Percentiles rank a stretch among this genome's conserved stretches.
Evolutionary conservation across 2,797 vertebrate species (phyloP).

Genomic region (Bucorvus abyssinicus): DNA sequence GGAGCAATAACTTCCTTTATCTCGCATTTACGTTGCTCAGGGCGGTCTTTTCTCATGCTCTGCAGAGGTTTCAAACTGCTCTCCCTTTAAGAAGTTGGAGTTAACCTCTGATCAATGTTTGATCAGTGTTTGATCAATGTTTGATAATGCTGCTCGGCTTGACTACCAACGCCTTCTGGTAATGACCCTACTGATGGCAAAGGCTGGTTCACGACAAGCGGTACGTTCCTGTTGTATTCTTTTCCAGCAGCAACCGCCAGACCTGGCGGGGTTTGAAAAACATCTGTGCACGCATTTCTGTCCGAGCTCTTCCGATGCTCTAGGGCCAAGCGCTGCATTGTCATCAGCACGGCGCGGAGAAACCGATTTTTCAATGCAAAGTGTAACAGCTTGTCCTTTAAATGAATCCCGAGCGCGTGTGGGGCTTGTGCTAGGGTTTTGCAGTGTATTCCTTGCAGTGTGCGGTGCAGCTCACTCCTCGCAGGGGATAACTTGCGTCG

Average conservation of each 20-base stretch:
- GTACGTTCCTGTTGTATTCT: not conserved
- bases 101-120: not conserved
- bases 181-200: not conserved
- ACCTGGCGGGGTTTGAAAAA: not conserved
- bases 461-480: not conserved
- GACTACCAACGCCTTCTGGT: not conserved
- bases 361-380: not conserved
- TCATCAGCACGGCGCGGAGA: not conserved
- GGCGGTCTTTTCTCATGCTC: not conserved
- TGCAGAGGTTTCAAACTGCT: not conserved
- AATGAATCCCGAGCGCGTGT: not conserved
- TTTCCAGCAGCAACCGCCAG: not conserved
- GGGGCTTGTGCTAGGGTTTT: not conserved
- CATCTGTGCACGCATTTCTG: not conserved
- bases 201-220: not conserved
- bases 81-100: not conserved
- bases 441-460: not conserved
- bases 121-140: too few relatives aligned
- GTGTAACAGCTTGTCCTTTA: not conserved
- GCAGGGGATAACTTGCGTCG: not conserved
- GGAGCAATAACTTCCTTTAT: not conserved
- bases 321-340: not conserved
- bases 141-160: not conserved
- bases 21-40: not conserved
- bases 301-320: not conserved